These are phyloP conservation scores for Cynopterus sphinx DNA, from an alignment of 2,797 vertebrate genomes.

Conservation along the genomic window DNA sequence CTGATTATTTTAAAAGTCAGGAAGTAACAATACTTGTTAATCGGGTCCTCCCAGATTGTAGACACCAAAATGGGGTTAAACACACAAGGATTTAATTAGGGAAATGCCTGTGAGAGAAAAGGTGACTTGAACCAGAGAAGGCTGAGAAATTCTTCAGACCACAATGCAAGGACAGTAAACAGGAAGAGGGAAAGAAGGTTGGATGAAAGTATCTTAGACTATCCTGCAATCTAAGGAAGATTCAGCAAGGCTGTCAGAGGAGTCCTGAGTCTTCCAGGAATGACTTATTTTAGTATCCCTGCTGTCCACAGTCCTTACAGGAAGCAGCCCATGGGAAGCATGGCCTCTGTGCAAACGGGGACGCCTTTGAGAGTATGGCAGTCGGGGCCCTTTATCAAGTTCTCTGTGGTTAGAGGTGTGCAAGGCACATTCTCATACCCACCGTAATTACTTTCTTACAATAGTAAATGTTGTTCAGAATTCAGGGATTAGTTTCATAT, in stretches of 20 bases:
- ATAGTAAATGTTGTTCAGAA: background rate
- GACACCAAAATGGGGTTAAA: background rate
- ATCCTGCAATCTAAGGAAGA: background rate
- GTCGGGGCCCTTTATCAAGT: background rate
- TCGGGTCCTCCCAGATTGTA: background rate
- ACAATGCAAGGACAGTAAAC: background rate
- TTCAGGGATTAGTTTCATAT: background rate
- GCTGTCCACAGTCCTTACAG: background rate
- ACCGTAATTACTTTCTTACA: background rate
- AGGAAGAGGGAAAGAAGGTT: background rate
- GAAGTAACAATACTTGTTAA: background rate
- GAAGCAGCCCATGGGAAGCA: background rate
- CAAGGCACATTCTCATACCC: background rate
- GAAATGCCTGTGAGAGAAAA: background rate
- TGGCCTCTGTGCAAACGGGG: background rate
- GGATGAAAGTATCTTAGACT: background rate
- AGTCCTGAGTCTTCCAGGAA: background rate
- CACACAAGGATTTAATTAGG: background rate
- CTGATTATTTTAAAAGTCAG: background rate
- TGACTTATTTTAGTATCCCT: background rate
- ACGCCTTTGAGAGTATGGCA: background rate
- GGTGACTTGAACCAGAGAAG: background rate
- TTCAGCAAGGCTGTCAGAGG: background rate
- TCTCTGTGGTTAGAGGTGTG: background rate
- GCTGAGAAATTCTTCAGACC: background rate